Base-by-base conservation (phyloP, 2,888 invertebrate species). In the Patella caerulea region DNA sequence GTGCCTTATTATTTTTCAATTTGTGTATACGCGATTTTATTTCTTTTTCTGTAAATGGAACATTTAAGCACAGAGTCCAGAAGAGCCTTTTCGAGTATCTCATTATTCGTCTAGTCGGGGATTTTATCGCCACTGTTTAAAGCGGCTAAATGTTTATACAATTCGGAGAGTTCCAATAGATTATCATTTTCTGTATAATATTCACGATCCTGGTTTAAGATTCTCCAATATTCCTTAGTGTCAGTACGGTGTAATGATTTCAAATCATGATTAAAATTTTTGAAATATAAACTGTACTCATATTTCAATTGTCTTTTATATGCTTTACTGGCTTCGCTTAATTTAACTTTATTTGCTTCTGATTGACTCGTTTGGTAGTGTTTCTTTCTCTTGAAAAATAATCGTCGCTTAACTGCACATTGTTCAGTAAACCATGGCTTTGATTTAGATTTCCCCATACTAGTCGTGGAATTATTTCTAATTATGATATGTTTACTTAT, bases 1-100 rank as follows among this genome's bases (percentile, higher is more conserved):
- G 24, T 4, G 72, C 75, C 53, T 78, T 78, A 59, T 34, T 29
- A 15, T 56, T 55, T 71, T 78, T 75, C 5, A 78, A 19, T 70
- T 75, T 12, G 4, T 72, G 34, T 11, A 75, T 65, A 19, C 71
- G 34, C 70, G 29, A 3, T 5, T n/a, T 34, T 14, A 75, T 71
- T 78, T 78, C 78, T 19, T 56, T 52, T 56, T 78, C 71, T 53
- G 55, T 75, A 52, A 75, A 52, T 17, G 17, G 9, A 9, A 52
- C 59, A 71, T 78, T 72, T 53, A 74, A 52, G 1, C 17, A 34
- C 17, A 56, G 14, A 56, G 56, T 56, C 17, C 14, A 15, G 15
- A 56, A 15, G 15, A 14, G 56, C 56, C 14, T 17, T 56, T 56
- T 56, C 56, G 17, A 4, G 56, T 17, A 56, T 56, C 29, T 29